Base-by-base conservation (phyloP, 1,140 invertebrate species). In the Cyphomyrmex costatus region DNA sequence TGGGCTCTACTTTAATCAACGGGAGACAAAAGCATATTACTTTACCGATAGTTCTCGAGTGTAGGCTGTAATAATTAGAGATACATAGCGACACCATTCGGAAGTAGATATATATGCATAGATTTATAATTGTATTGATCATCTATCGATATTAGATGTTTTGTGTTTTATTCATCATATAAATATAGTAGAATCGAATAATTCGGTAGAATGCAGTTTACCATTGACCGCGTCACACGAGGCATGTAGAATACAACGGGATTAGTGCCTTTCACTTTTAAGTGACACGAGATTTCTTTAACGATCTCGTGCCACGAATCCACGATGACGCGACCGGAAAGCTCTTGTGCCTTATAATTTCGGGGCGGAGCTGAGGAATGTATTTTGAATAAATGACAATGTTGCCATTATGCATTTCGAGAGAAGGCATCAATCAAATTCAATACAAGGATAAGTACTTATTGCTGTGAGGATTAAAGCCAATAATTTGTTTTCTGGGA, bases 181-280 rank as follows among this genome's bases (percentile, higher is more conserved):
- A n/a, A n/a, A n/a, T n/a, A n/a, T n/a, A n/a, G n/a, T n/a, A n/a
- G n/a, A n/a, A n/a, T 21, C 3, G 1, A 33, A 14, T 5, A 14
- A 14, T 19, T 30, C 12, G 2, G 2, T 33, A 10, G n/a, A 33
- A 7, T 65, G 7, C 14, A 66, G 61, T n/a, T 51, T n/a, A 21
- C 19, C 53, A 19, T 10, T 36, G 49, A 27, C 24, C 42, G 30
- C 33, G 16, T 71, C 53, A 49, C 7, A 10, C 3, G 21, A 1
- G 16, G 74, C 7, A 14, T 46, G 14, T 42, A 27, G 68, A 19
- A 83, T 83, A 56, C 49, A 7, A 77, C 76, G 84, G 30, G 78
- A 79, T 87, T 85, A 76, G 85, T 65, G 60, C 89, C 89, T 92
- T 93, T 92, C 92, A 92, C 90, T 91, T 86, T 61, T 82, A 46